Conservation (phyloP, 2,113 vertebrate species). For the Corapipo altera region DNA sequence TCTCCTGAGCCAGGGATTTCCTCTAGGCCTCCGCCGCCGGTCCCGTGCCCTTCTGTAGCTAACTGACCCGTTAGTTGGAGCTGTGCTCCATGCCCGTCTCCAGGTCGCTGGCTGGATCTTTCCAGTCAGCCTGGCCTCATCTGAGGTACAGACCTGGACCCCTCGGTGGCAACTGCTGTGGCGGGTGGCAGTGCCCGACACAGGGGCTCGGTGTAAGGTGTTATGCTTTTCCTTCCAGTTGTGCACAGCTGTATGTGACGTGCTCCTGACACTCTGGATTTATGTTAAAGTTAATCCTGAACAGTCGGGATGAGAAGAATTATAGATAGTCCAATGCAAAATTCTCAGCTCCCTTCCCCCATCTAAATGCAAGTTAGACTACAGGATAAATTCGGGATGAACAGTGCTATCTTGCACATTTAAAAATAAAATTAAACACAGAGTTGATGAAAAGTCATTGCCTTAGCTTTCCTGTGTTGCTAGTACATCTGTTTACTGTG, state of each 20-base stretch:
- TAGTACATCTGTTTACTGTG: neutral
- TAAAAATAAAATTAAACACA: neutral
- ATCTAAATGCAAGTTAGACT: neutral
- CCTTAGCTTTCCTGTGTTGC: neutral
- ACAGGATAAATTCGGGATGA: neutral
- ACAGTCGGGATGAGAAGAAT: neutral
- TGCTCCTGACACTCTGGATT: neutral
- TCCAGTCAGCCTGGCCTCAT: neutral
- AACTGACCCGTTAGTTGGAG: fast-evolving
- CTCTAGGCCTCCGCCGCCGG: neutral
- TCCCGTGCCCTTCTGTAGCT: neutral
- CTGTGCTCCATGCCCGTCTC: neutral
- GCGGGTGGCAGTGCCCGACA: neutral
- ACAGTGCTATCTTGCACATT: neutral
- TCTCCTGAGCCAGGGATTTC: neutral
- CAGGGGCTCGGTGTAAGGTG: neutral
- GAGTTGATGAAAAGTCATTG: neutral
- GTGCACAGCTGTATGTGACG: fast-evolving
- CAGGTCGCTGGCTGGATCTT: neutral
- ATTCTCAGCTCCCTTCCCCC: neutral
- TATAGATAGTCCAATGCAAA: neutral
- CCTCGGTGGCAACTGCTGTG: neutral
- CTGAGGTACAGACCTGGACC: too few relatives aligned
- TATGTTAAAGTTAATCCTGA: neutral
- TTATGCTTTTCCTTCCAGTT: neutral